Percentiles rank a stretch among this genome's conserved stretches.
Evolutionary conservation across 1,140 invertebrate species (phyloP).

Genomic region (Galleria mellonella): DNA sequence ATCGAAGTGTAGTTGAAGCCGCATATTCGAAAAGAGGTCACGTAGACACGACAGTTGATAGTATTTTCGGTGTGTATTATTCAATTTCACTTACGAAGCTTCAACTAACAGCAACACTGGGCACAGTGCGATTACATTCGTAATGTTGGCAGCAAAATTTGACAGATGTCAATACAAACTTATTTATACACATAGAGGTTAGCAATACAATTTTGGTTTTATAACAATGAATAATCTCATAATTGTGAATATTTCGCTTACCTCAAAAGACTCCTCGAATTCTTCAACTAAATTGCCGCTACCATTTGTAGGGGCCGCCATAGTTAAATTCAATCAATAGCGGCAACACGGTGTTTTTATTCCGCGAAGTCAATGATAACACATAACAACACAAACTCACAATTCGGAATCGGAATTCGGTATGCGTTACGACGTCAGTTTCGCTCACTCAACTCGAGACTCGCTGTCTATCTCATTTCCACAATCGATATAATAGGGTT

Average conservation of each 20-base stretch:
- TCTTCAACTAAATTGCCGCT: constrained; percentile 88
- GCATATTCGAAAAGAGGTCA: constrained; percentile 59
- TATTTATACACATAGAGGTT: constrained; percentile 31
- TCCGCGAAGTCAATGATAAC: too few species aligned
- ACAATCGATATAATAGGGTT: too few species aligned
- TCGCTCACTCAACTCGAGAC: too few species aligned
- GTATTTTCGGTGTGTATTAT: constrained; percentile 22
- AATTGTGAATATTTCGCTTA: constrained; percentile 17
- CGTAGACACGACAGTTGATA: constrained; percentile 49
- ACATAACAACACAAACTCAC: too few species aligned
- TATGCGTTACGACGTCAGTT: too few species aligned
- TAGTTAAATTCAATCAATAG: constrained; percentile 45
- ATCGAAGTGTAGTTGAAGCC: constrained; percentile 41
- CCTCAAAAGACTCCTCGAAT: constrained; percentile 89
- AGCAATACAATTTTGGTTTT: constrained; percentile 18
- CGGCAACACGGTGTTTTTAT: too few species aligned
- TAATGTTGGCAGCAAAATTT: constrained; percentile 57
- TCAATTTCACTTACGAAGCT: constrained; percentile 53
- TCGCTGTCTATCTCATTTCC: too few species aligned
- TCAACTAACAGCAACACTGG: constrained; percentile 45
- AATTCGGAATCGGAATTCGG: too few species aligned
- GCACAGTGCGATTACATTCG: constrained; percentile 30
- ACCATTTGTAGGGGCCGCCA: constrained; percentile 86
- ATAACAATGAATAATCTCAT: background rate
- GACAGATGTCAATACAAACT: constrained; percentile 35